phyloP scores from a whole-genome alignment of 2,797 vertebrate species.

The Iguana delicatissima region DNA sequence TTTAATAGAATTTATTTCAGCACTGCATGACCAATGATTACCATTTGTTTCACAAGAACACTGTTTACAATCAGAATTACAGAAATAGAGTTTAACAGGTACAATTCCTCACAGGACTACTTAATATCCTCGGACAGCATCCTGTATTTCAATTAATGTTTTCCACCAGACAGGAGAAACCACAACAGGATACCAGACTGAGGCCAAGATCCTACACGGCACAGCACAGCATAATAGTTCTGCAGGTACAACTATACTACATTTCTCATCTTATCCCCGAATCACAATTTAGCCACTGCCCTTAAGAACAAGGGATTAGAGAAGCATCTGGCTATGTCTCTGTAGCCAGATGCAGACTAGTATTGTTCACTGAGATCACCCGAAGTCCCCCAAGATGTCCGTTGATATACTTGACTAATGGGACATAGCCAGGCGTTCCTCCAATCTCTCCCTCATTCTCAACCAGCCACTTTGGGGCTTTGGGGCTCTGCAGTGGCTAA shows the following conservation, averaged over 20 bases:
- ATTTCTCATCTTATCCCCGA: no score
- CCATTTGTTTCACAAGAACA: not conserved
- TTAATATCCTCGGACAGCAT: not conserved
- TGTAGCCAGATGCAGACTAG: no score
- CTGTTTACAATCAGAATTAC: not conserved
- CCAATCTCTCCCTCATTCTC: not conserved
- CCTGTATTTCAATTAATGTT: not conserved
- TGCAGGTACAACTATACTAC: no score
- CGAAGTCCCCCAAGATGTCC: no score
- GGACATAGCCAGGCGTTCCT: no score
- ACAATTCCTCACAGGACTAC: not conserved
- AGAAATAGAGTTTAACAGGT: not conserved
- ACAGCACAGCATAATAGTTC: no score
- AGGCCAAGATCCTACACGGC: no score
- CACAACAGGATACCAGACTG: not conserved
- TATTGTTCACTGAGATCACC: no score
- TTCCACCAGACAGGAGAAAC: no score
- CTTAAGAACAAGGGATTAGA: not conserved
- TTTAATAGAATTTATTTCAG: not conserved
- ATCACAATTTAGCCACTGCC: not conserved
- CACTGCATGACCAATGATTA: not conserved
- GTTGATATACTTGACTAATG: no score
- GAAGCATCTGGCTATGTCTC: no score
- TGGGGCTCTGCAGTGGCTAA: no score
- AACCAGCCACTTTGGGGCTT: not conserved